Conservation (phyloP, 2,888 invertebrate species). For the Microchrysa polita region DNA sequence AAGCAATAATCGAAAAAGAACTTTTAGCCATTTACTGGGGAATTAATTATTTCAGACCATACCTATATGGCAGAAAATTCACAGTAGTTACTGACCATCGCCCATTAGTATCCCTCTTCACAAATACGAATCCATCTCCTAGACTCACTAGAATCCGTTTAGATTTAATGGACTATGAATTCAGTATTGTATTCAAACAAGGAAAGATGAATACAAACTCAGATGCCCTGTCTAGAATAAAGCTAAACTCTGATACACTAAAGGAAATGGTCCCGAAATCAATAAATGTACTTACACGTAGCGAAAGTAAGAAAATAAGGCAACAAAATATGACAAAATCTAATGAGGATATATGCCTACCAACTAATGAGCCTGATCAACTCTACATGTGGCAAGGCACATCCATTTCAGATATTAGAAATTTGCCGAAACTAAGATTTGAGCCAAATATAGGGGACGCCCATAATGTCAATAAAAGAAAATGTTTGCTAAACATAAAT, state of each 20-base stretch:
- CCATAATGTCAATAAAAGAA: too few relatives aligned
- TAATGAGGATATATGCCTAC: background rate
- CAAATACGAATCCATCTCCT: background rate
- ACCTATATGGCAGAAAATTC: constrained; percentile 5
- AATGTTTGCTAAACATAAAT: background rate
- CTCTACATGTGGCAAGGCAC: background rate
- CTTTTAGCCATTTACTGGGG: too few relatives aligned
- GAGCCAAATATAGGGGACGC: background rate
- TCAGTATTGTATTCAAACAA: background rate
- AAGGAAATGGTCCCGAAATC: background rate
- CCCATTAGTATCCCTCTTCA: background rate
- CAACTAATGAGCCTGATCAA: background rate
- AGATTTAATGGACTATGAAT: background rate
- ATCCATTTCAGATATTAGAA: background rate
- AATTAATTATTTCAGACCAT: constrained; percentile 9
- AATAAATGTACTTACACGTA: background rate
- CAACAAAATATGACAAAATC: background rate
- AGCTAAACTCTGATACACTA: background rate
- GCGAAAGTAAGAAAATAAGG: background rate
- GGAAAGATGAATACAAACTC: background rate
- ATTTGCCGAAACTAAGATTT: background rate
- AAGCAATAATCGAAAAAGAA: too few relatives aligned
- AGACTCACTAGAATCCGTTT: constrained; percentile 1
- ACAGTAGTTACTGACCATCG: too few relatives aligned
- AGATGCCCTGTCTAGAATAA: background rate